These are phyloP conservation scores for Amblyteles armatorius DNA, from an alignment of 2,888 invertebrate species.

Conservation along the genomic window DNA sequence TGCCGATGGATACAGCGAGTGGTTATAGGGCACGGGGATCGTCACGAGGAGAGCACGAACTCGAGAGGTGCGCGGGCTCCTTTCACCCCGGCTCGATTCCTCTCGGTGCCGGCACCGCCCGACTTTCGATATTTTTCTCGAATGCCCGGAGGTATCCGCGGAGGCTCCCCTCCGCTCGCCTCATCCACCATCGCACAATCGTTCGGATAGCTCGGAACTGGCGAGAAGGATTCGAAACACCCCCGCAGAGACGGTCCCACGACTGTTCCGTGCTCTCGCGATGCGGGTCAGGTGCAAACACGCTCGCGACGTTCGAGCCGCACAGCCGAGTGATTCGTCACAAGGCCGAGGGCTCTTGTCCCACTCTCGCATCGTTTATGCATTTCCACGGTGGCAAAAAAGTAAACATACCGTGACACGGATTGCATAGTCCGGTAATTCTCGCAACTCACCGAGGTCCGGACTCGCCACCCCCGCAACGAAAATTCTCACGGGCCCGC, in stretches of 20 bases:
- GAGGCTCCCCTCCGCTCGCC: neutral
- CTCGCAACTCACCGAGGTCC: slow-evolving; percentile 1
- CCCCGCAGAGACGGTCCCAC: slow-evolving; percentile 58
- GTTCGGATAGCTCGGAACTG: slow-evolving; percentile 43
- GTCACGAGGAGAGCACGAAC: slow-evolving; percentile 42
- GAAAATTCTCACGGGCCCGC: slow-evolving; percentile 44
- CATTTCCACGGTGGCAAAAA: neutral
- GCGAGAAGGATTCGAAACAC: slow-evolving; percentile 54
- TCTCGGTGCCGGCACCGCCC: slow-evolving; percentile 71
- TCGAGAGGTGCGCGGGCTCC: slow-evolving; percentile 69
- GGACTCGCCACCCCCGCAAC: slow-evolving; percentile 28
- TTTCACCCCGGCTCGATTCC: slow-evolving; percentile 75
- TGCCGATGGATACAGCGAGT: neutral
- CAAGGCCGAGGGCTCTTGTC: slow-evolving; percentile 16
- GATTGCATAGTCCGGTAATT: neutral
- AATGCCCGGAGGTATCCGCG: slow-evolving; percentile 53
- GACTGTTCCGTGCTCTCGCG: slow-evolving; percentile 3
- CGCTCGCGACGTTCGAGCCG: neutral
- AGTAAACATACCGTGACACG: slow-evolving; percentile 13
- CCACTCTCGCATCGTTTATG: neutral
- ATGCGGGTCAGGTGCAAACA: slow-evolving; percentile 44
- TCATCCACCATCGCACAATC: slow-evolving; percentile 46
- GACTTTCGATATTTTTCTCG: slow-evolving; percentile 79
- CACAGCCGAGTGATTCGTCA: slow-evolving; percentile 17
- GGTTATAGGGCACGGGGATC: slow-evolving; percentile 14